Evolutionary conservation across 2,113 vertebrate species (phyloP), one percentile per base, ranked within the genome.

Genomic region (Microcebus ravelobensis): DNA sequence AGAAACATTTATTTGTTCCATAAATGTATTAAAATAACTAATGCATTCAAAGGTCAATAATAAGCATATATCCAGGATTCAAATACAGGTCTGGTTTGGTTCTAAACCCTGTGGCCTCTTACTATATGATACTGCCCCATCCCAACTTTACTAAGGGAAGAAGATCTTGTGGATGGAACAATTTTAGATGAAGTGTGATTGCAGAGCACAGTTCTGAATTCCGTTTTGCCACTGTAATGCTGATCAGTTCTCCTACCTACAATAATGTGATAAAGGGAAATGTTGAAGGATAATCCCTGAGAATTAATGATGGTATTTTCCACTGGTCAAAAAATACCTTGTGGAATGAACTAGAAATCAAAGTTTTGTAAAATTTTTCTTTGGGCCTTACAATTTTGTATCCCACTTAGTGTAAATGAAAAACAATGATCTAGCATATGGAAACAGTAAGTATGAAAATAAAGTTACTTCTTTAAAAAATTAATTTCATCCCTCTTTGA

Each of bases 401-500:
- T 17, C 7, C 5, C 25, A 57, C 31, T 87, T 90, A 50, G 7
- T 73, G 42, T 81, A 96, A 63, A 90, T 63, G 9, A 87, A 48
- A 92, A 87, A 70, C 48, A 94, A 71, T 7, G 86, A 59, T 9
- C 29, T 92, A 92, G n/a, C 57, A 61, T 42, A 82, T 68, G 17
- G 15, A 74, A 86, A 61, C 18, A 89, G 18, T 50, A 86, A 81
- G 21, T 81, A 74, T 29, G 36, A 14, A 81, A 48, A 48, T n/a
- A 71, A 96, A 93, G 71, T 76, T 80, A 76, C 7, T 89, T 63
- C 50, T 96, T 87, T 36, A 50, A 91, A 94, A 77, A 73, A 70
- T 17, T 29, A 2, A 95, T 88, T 68, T 31, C 55, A 63, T 48
- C 20, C 27, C 39, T 42, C n/a, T 87, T 68, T 45, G 31, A 57